Conservation (phyloP, 2,797 vertebrate species). For the Manis crassicaudata region DNA sequence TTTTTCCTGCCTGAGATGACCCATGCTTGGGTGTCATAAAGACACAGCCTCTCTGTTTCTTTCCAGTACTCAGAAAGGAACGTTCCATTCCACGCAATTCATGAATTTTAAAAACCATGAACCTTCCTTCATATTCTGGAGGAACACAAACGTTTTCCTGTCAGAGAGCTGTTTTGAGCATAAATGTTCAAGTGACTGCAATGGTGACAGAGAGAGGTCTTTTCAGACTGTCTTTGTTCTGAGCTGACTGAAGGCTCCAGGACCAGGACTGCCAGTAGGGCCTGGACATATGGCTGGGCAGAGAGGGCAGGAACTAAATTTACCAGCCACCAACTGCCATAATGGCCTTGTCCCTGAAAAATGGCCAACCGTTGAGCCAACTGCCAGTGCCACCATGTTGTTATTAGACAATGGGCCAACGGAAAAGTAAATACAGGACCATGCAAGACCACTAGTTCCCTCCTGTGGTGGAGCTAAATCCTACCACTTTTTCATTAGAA, state of each 20-base stretch:
- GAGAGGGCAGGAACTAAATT: slow-evolving; percentile 61
- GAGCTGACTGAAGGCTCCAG: slow-evolving; percentile 57
- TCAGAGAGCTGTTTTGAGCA: slow-evolving; percentile 60
- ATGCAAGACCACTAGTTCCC: slow-evolving; percentile 57
- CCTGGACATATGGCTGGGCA: slow-evolving; percentile 73
- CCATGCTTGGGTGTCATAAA: slow-evolving; percentile 53
- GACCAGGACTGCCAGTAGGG: slow-evolving; percentile 15
- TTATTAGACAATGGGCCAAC: slow-evolving; percentile 31
- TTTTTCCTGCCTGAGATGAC: slow-evolving; percentile 70
- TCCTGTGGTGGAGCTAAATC: slow-evolving; percentile 52
- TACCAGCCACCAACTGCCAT: slow-evolving; percentile 76
- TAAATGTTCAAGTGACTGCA: slow-evolving; percentile 65
- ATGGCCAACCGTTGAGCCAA: slow-evolving; percentile 59
- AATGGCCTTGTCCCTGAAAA: slow-evolving; percentile 61
- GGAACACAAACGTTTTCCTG: slow-evolving; percentile 74
- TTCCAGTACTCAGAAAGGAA: slow-evolving; percentile 61
- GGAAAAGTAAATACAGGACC: not conserved
- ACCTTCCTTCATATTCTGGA: slow-evolving; percentile 74
- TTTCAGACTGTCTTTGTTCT: slow-evolving; percentile 77
- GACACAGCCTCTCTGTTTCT: slow-evolving; percentile 78
- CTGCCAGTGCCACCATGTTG: slow-evolving; percentile 61
- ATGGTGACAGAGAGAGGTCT: slow-evolving; percentile 56
- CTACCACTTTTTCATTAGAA: not conserved
- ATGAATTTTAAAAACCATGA: slow-evolving; percentile 81
- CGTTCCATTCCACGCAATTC: slow-evolving; percentile 76